Conservation (phyloP, 2,888 invertebrate genomes). For the Pandemis cinnamomeana region DNA sequence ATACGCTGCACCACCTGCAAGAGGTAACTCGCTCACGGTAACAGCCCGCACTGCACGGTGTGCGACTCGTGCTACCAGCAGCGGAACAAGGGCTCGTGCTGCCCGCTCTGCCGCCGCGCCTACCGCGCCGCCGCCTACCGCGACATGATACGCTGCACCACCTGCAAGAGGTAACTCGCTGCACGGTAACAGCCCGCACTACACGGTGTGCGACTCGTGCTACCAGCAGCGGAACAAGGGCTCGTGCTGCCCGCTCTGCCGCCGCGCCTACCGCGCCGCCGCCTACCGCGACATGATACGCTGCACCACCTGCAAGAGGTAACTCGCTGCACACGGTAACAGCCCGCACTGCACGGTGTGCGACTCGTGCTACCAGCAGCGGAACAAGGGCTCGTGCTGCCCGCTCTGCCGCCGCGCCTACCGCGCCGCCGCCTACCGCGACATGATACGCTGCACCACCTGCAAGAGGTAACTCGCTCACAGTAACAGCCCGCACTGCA, state of each 20-base stretch:
- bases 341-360: constrained; percentile 99
- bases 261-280: constrained; percentile 96
- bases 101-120: constrained; percentile 97
- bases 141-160: constrained; percentile 96
- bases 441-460: constrained; percentile 96
- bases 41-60: constrained; percentile 98
- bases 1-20: constrained; percentile 95
- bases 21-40: too few species aligned
- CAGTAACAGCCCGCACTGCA: too few species aligned
- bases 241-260: constrained; percentile 96
- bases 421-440: constrained; percentile 96
- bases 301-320: constrained; percentile 94
- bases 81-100: constrained; percentile 97
- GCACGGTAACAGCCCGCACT: too few species aligned
- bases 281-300: constrained; percentile 98
- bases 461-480: constrained; percentile 96
- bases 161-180: constrained; percentile 94
- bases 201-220: constrained; percentile 99
- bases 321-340: too few species aligned
- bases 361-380: constrained; percentile 99
- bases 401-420: constrained; percentile 97
- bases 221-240: constrained; percentile 99
- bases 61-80: constrained; percentile 99
- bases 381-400: constrained; percentile 98
- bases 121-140: constrained; percentile 97